Conservation (phyloP, 2,888 invertebrate species). For the Hirtodrosophila duncani region DNA sequence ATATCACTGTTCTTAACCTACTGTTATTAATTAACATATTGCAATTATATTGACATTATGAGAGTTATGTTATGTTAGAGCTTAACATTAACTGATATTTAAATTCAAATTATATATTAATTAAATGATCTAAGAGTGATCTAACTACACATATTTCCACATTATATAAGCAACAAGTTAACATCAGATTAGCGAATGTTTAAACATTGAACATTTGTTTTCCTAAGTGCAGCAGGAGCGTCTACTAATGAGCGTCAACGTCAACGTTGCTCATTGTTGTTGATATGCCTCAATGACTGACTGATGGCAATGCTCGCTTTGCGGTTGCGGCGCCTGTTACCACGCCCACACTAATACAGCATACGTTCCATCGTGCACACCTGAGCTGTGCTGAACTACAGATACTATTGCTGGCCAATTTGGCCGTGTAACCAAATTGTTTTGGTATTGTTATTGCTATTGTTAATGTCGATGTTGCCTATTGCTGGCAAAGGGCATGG, state of each 20-base stretch:
- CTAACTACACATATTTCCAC: too few species aligned
- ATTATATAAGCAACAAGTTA: too few species aligned
- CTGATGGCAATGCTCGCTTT: slow-evolving; percentile 8
- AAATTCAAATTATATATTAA: too few species aligned
- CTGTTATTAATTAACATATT: too few species aligned
- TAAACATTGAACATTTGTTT: too few species aligned
- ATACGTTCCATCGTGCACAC: slow-evolving; percentile 17
- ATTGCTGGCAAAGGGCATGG: slow-evolving; percentile 39
- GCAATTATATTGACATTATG: too few species aligned
- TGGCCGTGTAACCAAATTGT: slow-evolving; percentile 54
- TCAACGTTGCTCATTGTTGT: slow-evolving; percentile 44
- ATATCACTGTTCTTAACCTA: too few species aligned
- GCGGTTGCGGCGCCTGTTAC: slow-evolving; percentile 30
- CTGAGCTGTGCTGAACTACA: slow-evolving; percentile 1
- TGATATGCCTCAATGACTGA: slow-evolving; percentile 50
- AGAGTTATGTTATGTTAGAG: too few species aligned
- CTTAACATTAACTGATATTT: too few species aligned
- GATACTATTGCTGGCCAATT: slow-evolving; percentile 13
- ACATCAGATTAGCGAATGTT: too few species aligned
- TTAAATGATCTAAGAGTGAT: too few species aligned
- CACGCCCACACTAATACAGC: slow-evolving; percentile 19
- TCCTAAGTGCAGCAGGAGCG: too few species aligned
- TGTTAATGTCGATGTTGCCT: slow-evolving; percentile 5
- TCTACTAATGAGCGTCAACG: slow-evolving; percentile 6
- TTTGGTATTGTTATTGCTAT: slow-evolving; percentile 34